Evolutionary conservation across 2,113 vertebrate species (phyloP).

Genomic region (Nyctibius bracteatus): DNA sequence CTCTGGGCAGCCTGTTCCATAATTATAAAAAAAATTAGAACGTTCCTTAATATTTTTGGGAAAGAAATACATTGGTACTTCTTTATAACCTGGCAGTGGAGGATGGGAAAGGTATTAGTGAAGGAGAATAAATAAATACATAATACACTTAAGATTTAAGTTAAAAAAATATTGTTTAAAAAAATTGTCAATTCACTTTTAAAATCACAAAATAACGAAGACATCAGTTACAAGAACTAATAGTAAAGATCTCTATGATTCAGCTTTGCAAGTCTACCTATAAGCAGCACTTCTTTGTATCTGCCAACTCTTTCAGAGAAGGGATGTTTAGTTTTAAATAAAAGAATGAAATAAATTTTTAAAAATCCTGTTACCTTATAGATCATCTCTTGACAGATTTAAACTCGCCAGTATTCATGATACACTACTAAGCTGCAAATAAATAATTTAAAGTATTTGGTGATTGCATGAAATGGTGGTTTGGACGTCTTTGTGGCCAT

Average conservation of each 20-base stretch:
- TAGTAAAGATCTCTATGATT: background rate
- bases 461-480: background rate
- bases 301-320: background rate
- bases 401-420: background rate
- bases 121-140: background rate
- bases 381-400: background rate
- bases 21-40: background rate
- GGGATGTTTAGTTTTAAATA: background rate
- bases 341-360: accelerated
- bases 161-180: background rate
- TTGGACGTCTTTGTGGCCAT: background rate
- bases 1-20: too few species aligned
- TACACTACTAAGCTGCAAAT: background rate
- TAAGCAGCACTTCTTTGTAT: background rate
- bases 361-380: background rate
- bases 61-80: background rate
- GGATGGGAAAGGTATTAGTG: background rate
- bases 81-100: background rate
- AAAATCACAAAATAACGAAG: background rate
- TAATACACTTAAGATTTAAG: background rate
- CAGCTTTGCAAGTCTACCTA: background rate
- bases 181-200: background rate
- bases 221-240: background rate
- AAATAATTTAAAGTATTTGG: background rate
- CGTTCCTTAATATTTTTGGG: background rate